Percentiles rank a stretch among this genome's conserved stretches.
phyloP scores from a whole-genome alignment of 2,113 vertebrate genomes.

The Brachyhypopomus occidentalis region DNA sequence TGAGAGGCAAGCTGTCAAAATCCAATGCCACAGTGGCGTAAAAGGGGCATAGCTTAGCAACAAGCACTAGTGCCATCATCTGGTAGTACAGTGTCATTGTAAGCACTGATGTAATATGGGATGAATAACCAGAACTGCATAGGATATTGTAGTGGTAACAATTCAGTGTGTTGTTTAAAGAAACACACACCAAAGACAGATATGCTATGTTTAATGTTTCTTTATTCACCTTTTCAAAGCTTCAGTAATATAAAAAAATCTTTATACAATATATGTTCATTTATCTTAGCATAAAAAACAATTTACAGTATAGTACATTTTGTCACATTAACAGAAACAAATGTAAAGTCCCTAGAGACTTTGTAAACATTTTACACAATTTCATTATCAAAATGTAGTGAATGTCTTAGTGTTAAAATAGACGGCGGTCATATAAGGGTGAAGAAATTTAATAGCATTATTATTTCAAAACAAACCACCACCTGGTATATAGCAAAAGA shows the following conservation, averaged over 20 bases:
- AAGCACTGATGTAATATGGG: no score
- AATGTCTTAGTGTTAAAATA: slow-evolving; percentile 44
- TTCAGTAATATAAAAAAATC: slow-evolving; percentile 59
- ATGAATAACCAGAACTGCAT: neutral
- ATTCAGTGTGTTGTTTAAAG: neutral
- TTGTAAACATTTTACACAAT: slow-evolving; percentile 76
- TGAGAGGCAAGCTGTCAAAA: no score
- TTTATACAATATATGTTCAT: slow-evolving; percentile 79
- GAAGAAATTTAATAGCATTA: slow-evolving; percentile 36
- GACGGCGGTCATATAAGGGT: slow-evolving; percentile 2
- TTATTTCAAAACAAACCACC: slow-evolving; percentile 30
- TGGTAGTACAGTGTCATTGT: neutral
- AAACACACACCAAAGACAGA: neutral
- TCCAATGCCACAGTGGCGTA: neutral
- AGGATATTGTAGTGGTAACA: neutral
- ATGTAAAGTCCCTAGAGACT: slow-evolving; percentile 48
- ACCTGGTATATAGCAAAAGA: slow-evolving; percentile 29
- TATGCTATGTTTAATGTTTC: slow-evolving; percentile 22
- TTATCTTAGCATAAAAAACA: slow-evolving; percentile 56
- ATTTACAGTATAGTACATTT: slow-evolving; percentile 75
- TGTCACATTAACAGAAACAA: slow-evolving; percentile 61
- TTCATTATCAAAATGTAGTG: slow-evolving; percentile 55
- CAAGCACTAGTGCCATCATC: no score
- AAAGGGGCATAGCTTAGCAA: no score
- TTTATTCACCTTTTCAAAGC: slow-evolving; percentile 63